Base-by-base conservation (phyloP, 2,888 invertebrate genomes). In the Xestia ashworthii region DNA sequence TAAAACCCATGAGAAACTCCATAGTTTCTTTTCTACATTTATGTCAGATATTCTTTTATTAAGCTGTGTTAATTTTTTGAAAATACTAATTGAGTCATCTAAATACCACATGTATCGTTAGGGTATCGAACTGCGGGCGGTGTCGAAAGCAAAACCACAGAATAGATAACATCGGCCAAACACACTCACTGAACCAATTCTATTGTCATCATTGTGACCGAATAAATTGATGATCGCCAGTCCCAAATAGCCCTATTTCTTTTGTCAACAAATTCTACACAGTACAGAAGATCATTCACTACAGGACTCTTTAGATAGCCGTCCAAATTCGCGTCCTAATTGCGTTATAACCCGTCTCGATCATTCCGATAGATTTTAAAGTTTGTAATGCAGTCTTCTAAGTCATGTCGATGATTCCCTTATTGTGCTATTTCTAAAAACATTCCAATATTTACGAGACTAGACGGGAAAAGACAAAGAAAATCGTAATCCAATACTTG, bases 201-300 rank as follows among this genome's bases (percentile, higher is more conserved):
- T 81, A 64, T 74, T 78, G 48, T 65, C 32, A 81, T 32, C 11
- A 14, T 19, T 41, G 4, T 62, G 38, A 0, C 6, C 14, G 5
- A 53, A 72, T 53, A 80, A 78, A 74, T 73, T 74, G 74, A 81
- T 64, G 53, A 64, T 74, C 0, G n/a, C 41, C 41, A 48, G n/a
- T 55, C 41, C 32, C 22, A 81, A 12, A 81, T 48, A 74, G 4
- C 22, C 32, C 46, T 11, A 41, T 64, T 81, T 55, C 41, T n/a
- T 78, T 78, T 74, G 74, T 81, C 25, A 16, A 74, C 53, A 22
- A 50, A 50, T 50, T 48, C 58, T 14, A 22, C 22, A 53, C 11
- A 46, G 11, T n/a, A 77, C 38, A 48, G 22, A 48, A 14, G 1
- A 9, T 3, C 25, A 69, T 66, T 11, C 3, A 46, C 12, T 14